These are phyloP conservation scores for Nasonia longicornis DNA, from an alignment of 1,140 invertebrate genomes.

Conservation along the genomic window DNA sequence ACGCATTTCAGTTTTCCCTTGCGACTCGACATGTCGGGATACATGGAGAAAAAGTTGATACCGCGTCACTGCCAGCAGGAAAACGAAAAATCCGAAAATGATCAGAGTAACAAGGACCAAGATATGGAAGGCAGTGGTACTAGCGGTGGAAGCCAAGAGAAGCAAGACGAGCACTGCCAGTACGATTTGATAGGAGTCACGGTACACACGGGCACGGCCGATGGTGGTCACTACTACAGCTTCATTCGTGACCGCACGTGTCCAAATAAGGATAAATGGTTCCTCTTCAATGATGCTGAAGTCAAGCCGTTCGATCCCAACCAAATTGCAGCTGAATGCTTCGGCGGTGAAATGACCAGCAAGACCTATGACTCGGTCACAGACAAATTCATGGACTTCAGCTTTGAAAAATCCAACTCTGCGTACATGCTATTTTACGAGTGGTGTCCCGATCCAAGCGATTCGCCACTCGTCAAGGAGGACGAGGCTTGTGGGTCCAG, in stretches of 20 bases:
- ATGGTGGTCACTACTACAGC: constrained; percentile 97
- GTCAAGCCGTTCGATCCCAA: constrained; percentile 95
- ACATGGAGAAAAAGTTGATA: constrained; percentile 94
- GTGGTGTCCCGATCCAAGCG: constrained; percentile 70
- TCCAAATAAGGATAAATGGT: constrained; percentile 87
- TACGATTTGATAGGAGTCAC: constrained; percentile 96
- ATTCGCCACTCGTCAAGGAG: constrained; percentile 53
- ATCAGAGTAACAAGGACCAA: constrained; percentile 58
- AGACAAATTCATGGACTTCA: constrained; percentile 97
- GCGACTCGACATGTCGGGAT: constrained; percentile 92
- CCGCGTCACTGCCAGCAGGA: constrained; percentile 83
- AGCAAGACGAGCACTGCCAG: constrained; percentile 73
- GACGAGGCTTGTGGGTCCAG: constrained; percentile 67
- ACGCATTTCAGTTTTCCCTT: constrained; percentile 98
- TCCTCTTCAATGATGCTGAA: constrained; percentile 95
- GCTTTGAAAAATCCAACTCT: constrained; percentile 97
- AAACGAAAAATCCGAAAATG: constrained; percentile 62
- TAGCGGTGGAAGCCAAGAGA: constrained; percentile 47
- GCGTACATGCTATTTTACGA: constrained; percentile 98
- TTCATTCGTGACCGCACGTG: constrained; percentile 89
- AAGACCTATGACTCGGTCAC: constrained; percentile 96
- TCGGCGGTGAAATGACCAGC: constrained; percentile 97
- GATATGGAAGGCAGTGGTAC: constrained; percentile 59
- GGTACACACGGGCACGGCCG: constrained; percentile 95
- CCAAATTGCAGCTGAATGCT: constrained; percentile 94